phyloP scores from a whole-genome alignment of 2,888 invertebrate genomes.

The Dasysyrphus tricinctus region DNA sequence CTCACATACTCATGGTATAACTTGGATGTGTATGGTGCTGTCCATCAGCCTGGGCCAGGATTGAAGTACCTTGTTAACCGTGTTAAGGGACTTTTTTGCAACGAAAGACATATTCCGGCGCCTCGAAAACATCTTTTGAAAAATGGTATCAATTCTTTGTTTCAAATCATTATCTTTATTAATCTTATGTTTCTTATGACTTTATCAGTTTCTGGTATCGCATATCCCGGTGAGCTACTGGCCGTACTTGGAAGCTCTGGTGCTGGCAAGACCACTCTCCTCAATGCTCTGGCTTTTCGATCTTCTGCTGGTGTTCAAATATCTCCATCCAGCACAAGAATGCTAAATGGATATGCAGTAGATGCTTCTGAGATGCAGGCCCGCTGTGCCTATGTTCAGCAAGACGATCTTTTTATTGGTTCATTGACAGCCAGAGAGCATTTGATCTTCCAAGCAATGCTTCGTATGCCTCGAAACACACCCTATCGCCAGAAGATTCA shows the following conservation, averaged over 20 bases:
- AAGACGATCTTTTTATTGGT: conserved; percentile 96
- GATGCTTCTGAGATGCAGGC: conserved; percentile 89
- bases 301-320: conserved; percentile 89
- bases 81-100: conserved; percentile 83
- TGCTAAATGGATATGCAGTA: conserved; percentile 91
- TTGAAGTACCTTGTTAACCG: conserved; percentile 84
- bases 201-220: conserved; percentile 89
- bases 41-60: conserved; percentile 84
- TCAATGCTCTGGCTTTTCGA: conserved; percentile 94
- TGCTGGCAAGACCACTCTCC: conserved; percentile 96
- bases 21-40: conserved; percentile 89
- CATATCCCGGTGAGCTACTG: conserved; percentile 92
- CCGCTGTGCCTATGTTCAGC: conserved; percentile 95
- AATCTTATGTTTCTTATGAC: not conserved
- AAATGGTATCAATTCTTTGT: conserved; percentile 85
- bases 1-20: conserved; percentile 92
- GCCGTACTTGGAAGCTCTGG: conserved; percentile 96
- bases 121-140: conserved; percentile 89
- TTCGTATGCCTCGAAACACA: conserved; percentile 92
- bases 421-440: conserved; percentile 95
- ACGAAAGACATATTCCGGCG: conserved; percentile 81
- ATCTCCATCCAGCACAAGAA: conserved; percentile 84
- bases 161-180: not conserved
- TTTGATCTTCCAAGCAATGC: conserved; percentile 93
- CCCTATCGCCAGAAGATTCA: conserved; percentile 89